Evolutionary conservation across 2,113 vertebrate species (phyloP).

Genomic region (Cochlearius cochlearius): DNA sequence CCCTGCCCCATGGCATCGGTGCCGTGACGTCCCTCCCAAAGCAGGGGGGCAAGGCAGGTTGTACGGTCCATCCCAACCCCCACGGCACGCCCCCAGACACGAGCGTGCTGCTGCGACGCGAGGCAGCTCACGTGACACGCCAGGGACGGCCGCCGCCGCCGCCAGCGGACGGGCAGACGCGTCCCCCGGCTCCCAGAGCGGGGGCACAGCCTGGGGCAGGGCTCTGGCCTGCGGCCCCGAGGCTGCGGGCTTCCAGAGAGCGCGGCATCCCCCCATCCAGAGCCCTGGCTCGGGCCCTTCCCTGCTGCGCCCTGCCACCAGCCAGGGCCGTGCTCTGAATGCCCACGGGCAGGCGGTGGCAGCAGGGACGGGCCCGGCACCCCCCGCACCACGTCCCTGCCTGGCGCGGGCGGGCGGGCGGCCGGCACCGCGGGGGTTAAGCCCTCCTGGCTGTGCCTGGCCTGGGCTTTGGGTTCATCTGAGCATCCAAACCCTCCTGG

Average conservation of each 20-base stretch:
- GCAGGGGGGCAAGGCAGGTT: fast-evolving
- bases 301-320: not conserved
- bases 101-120: not conserved
- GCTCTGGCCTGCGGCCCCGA: not conserved
- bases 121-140: not conserved
- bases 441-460: not conserved
- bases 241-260: not conserved
- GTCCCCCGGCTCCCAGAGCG: not conserved
- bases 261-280: not conserved
- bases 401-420: not conserved
- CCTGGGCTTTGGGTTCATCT: not conserved
- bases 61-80: not conserved
- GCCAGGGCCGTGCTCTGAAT: not conserved
- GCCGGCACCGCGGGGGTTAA: not conserved
- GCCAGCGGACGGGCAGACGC: not conserved
- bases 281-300: not conserved
- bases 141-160: not conserved
- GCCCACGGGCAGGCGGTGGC: fast-evolving
- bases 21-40: not conserved
- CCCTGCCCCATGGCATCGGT: not conserved
- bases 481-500: not conserved
- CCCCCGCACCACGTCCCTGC: not conserved
- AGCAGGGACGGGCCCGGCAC: not conserved
- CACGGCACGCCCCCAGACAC: fast-evolving
- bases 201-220: not conserved